Evolutionary conservation across 2,888 invertebrate genomes (phyloP), one percentile per base, ranked within the genome.

Genomic region (Lottia scabra): DNA sequence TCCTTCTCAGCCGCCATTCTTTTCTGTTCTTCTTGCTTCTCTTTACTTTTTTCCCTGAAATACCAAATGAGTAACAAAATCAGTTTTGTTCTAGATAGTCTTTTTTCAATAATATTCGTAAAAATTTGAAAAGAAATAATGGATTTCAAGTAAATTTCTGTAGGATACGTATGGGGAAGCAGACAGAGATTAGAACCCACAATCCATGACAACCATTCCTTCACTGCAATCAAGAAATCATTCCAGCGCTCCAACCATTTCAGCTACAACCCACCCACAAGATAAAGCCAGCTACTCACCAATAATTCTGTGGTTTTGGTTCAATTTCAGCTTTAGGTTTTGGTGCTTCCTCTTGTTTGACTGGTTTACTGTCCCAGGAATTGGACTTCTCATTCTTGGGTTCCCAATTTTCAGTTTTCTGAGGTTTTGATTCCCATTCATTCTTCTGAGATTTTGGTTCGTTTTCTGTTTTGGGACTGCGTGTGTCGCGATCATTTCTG

Each of bases 1-100:
- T 83, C 78, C 65, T 75, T 76, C 46, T 71, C 80, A 26, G 78
- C 70, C 75, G 26, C 27, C 27, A 75, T 78, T 66, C 68, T 72
- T 73, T 78, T 83, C 72, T 71, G 71, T 69, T 70, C 69, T 46
- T 75, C 71, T 27, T 75, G 73, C 16, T 38, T 19, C 15, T 48
- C 78, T 72, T 79, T 76, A 46, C 73, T 75, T 71, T 73, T 74
- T 64, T 73, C 75, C 56, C 77, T 77, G 72, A 16, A 68, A 69
- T n/a, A 30, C 19, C 15, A 62, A 8, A 64, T 38, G 1, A 38
- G 5, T 38, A 6, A 38, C 38, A 4, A 38, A 5, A 38, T 38
- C 5, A 38, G 38, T 5, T 5, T 2, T 38, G 5, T 1, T 8
- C 38, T 8, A 10, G 38, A 8, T 38, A 8, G 5, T 38, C 38